phyloP scores from a whole-genome alignment of 2,888 invertebrate genomes.

The Drosophila borealis region DNA sequence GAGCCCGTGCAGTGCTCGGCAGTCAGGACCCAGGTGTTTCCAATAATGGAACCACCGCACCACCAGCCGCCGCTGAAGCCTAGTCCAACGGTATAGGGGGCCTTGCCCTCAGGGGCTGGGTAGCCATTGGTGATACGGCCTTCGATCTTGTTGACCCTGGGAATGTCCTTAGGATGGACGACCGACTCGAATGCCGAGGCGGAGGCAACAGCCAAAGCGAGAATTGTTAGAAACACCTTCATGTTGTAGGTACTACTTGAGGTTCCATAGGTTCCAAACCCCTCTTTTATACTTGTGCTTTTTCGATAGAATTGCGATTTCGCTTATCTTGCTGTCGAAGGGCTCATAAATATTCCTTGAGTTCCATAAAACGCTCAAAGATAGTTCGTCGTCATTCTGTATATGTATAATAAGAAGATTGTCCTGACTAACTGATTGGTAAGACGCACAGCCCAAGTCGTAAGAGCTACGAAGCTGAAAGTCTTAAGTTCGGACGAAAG shows the following conservation, averaged over 20 bases:
- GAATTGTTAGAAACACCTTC: constrained; percentile 52
- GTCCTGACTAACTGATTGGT: too few relatives aligned
- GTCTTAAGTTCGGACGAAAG: too few relatives aligned
- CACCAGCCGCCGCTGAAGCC: constrained; percentile 65
- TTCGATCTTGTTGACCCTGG: constrained; percentile 43
- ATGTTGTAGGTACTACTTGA: constrained; percentile 46
- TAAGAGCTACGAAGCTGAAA: too few relatives aligned
- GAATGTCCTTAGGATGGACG: constrained; percentile 50
- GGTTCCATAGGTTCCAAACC: neutral
- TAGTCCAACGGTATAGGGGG: constrained; percentile 76
- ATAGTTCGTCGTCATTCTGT: constrained; percentile 11
- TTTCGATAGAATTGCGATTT: neutral
- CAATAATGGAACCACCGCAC: constrained; percentile 73
- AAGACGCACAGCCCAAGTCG: too few relatives aligned
- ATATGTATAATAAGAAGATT: too few relatives aligned
- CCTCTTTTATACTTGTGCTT: constrained; percentile 30
- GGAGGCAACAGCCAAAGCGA: constrained; percentile 49
- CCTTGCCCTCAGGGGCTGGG: constrained; percentile 62
- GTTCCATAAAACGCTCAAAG: constrained; percentile 36
- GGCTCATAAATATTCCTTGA: constrained; percentile 21
- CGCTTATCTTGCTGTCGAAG: constrained; percentile 20
- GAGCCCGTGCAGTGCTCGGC: constrained; percentile 77
- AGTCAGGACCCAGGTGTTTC: constrained; percentile 76
- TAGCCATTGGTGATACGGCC: constrained; percentile 76
- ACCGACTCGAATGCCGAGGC: constrained; percentile 46